phyloP scores from a whole-genome alignment of 2,888 invertebrate genomes.

The Nomada goodeniana region DNA sequence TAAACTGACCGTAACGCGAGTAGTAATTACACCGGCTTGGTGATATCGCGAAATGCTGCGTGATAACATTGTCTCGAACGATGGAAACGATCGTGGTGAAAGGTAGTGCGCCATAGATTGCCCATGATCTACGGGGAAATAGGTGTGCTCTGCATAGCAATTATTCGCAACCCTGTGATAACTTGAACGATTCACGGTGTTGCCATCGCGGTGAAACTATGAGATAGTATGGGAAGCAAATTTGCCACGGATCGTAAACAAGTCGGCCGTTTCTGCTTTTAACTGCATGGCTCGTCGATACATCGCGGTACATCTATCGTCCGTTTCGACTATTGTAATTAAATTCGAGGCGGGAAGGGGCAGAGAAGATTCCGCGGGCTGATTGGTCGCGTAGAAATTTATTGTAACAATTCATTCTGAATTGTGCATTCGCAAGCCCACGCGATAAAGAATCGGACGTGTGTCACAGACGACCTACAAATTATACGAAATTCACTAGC shows the following conservation, averaged over 20 bases:
- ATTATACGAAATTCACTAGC: not conserved
- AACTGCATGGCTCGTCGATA: no score
- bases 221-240: not conserved
- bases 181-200: not conserved
- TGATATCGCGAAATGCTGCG: slow-evolving; percentile 24
- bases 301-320: no score
- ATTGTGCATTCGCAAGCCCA: no score
- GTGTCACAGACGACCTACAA: slow-evolving; percentile 26
- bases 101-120: not conserved
- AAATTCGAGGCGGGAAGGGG: not conserved
- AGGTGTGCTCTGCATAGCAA: not conserved
- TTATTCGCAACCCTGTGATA: slow-evolving; percentile 12
- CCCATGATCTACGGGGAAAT: slow-evolving; percentile 13
- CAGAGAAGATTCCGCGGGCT: no score
- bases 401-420: no score
- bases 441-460: not conserved
- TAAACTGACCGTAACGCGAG: slow-evolving; percentile 1
- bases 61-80: slow-evolving; percentile 20
- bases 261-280: no score
- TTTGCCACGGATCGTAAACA: not conserved
- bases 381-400: no score
- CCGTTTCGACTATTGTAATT: no score
- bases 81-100: slow-evolving; percentile 28
- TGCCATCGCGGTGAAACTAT: not conserved
- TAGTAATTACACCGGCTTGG: slow-evolving; percentile 30